Percentiles rank a stretch among this genome's conserved stretches.
phyloP scores from a whole-genome alignment of 2,888 invertebrate genomes.

The Tetragonula carbonaria region DNA sequence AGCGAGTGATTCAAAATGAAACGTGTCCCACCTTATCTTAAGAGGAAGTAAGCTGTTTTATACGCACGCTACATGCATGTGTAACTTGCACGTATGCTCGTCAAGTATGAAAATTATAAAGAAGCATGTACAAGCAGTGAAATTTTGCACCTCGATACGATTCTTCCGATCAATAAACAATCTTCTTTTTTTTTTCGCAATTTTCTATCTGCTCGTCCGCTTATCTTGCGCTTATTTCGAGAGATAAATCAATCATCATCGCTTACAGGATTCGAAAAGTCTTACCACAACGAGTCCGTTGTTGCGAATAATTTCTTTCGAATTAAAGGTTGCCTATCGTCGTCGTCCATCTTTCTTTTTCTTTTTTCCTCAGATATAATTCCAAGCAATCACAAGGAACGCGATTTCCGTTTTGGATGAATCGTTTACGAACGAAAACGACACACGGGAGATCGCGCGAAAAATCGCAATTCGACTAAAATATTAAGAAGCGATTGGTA shows the following conservation, averaged over 20 bases:
- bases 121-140: too few relatives aligned
- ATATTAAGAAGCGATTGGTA: too few relatives aligned
- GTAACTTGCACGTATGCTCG: neutral
- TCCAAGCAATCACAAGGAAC: neutral
- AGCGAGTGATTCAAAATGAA: neutral
- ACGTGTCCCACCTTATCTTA: neutral
- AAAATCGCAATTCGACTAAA: neutral
- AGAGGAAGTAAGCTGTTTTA: slow-evolving; percentile 3
- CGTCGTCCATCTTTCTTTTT: slow-evolving; percentile 38
- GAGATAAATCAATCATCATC: neutral
- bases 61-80: neutral
- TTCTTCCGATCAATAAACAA: neutral
- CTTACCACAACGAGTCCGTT: slow-evolving; percentile 72
- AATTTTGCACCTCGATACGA: neutral
- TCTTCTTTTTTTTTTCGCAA: neutral
- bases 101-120: neutral
- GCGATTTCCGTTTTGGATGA: too few relatives aligned
- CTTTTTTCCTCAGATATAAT: neutral
- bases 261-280: neutral
- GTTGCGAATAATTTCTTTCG: slow-evolving; percentile 50
- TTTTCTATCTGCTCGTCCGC: neutral
- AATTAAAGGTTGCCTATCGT: slow-evolving; percentile 64
- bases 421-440: neutral
- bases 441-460: neutral
- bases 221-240: neutral